Evolutionary conservation across 1,140 invertebrate species (phyloP).

Genomic region (Meloidogyne floridensis): DNA sequence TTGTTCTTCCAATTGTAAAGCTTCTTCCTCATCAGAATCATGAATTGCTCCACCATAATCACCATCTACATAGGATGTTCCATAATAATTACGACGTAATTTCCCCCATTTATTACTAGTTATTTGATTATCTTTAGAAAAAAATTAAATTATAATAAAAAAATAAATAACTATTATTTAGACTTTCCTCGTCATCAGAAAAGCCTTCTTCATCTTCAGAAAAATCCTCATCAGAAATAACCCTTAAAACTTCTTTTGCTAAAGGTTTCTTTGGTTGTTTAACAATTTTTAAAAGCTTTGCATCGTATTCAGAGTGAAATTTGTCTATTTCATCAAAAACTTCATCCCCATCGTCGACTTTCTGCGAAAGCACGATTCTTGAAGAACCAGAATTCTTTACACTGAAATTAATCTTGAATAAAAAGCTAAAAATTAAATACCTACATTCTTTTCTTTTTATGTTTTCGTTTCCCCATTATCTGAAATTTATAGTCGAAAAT

Average conservation of each 20-base stretch:
- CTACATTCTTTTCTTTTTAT: not conserved
- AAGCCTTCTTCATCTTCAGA: slow-evolving; percentile 28
- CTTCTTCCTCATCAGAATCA: slow-evolving; percentile 48
- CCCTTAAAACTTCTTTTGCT: slow-evolving; percentile 34
- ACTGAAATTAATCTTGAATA: not conserved
- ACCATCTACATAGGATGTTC: slow-evolving; percentile 47
- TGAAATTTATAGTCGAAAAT: too few species aligned
- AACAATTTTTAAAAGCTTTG: slow-evolving; percentile 9
- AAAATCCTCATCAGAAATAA: slow-evolving; percentile 20
- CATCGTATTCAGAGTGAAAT: slow-evolving; percentile 27
- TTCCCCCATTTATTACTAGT: slow-evolving; percentile 45
- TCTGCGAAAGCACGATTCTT: not conserved
- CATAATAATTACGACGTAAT: slow-evolving; percentile 34
- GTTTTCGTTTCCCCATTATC: not conserved
- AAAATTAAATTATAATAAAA: not conserved
- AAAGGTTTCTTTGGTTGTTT: not conserved
- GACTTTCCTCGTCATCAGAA: not conserved
- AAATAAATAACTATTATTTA: not conserved
- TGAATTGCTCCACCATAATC: slow-evolving; percentile 42
- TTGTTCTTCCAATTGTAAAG: slow-evolving; percentile 50
- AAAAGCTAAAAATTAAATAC: not conserved
- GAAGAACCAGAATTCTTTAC: not conserved
- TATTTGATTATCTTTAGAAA: slow-evolving; percentile 13
- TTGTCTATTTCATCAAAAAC: slow-evolving; percentile 40
- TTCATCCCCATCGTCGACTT: slow-evolving; percentile 28